Percentiles rank a stretch among this genome's conserved stretches.
Evolutionary conservation across 2,888 invertebrate genomes (phyloP).

Genomic region (Mesoligia furuncula): DNA sequence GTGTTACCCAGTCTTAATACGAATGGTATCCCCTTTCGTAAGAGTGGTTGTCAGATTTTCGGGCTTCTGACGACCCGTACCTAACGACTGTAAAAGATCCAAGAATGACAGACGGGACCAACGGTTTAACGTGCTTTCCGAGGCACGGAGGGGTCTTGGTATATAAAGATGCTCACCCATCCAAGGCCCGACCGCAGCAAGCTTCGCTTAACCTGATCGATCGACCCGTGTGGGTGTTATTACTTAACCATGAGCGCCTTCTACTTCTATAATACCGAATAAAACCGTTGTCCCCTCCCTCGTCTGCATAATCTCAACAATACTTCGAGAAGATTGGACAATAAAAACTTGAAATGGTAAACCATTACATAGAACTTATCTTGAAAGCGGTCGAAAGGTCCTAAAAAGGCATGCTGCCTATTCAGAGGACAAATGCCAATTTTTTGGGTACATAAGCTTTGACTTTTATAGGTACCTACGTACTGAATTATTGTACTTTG

Average conservation of each 20-base stretch:
- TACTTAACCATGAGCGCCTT: not conserved
- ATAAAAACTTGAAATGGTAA: conserved; percentile 66
- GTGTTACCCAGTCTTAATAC: too few species aligned
- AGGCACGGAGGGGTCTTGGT: not conserved
- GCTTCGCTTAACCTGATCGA: not conserved
- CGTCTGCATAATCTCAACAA: conserved; percentile 54
- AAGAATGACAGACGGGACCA: not conserved
- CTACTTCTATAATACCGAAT: conserved; percentile 36
- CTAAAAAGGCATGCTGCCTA: conserved; percentile 51
- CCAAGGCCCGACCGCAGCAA: not conserved
- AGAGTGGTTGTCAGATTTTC: not conserved
- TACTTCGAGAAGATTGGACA: conserved; percentile 54
- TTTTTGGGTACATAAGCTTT: conserved; percentile 24
- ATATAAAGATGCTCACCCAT: not conserved
- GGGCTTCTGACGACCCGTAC: not conserved
- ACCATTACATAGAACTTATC: conserved; percentile 56
- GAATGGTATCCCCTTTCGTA: not conserved
- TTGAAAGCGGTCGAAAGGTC: conserved; percentile 47
- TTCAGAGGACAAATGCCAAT: conserved; percentile 36
- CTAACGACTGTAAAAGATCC: not conserved
- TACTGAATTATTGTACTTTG: conserved; percentile 43
- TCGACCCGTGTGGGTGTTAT: not conserved
- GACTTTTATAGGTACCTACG: conserved; percentile 16
- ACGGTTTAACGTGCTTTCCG: not conserved
- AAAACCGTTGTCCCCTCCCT: conserved; percentile 26